Base-by-base conservation (phyloP, 2,888 invertebrate genomes). In the Spisula solida region DNA sequence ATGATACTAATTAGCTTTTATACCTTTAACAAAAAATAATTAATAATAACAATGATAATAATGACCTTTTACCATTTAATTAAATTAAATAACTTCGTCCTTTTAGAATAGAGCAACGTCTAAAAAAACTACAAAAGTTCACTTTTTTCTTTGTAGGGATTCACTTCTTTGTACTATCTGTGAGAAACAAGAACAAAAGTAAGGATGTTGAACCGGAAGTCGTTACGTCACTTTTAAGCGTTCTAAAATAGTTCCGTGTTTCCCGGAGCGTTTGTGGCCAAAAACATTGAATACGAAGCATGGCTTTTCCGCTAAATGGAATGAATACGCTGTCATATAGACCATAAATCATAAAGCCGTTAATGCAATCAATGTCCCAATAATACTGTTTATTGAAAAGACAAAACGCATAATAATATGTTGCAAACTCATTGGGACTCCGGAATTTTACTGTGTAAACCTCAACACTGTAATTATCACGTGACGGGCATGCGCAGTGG, bases 401-500 rank as follows among this genome's bases (percentile, higher is more conserved):
- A 78, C 79, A 79, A 86, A 80, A 66, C 51, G 56, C 18, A 29
- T 86, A 88, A 88, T 88, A 70, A 88, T 70, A 86, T 34, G 82
- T 47, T 88, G 86, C 84, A 83, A 31, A 82, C 34, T 66, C 66
- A 41, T 81, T 86, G 82, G 48, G 83, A 79, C 48, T 84, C 89
- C 84, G 86, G 83, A 89, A 78, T 83, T 86, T 80, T 84, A 84
- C 81, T 31, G 80, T 80, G 56, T 84, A 89, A 89, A 86, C 89
- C 83, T 86, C 86, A 89, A 86, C 86, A 51, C 84, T 90, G 81
- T 91, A 89, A 89, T 91, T 89, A 91, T 91, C 87, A 89, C 89
- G 89, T 89, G 91, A 89, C 86, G 60, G 89, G 80, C 89, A 86
- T 89, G 91, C 91, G 91, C 89, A 88, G 87, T 86, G 89, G 88